Evolutionary conservation across 92 coral and sea anemone genomes (phyloP), one percentile per base, ranked within the genome.

Genomic region (Blastomussa wellsi): DNA sequence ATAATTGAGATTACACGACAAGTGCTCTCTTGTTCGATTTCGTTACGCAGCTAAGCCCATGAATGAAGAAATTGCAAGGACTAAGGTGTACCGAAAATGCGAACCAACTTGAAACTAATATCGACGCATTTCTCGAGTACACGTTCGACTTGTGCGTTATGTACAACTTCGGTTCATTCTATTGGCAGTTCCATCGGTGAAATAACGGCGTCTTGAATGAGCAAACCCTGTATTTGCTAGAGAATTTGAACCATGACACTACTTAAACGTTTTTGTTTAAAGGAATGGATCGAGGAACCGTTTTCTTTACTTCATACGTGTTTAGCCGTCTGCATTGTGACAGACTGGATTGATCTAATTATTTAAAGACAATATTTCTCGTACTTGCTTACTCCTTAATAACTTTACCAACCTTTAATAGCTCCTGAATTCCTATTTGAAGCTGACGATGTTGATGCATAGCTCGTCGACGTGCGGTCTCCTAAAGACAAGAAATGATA

Each of bases 401-500:
- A 69, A 60, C 49, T 6, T 59, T 19, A 59, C 72, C 24, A 36
- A 59, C 71, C 71, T 59, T 59, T 16, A 37, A 36, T 35, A 41
- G 10, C 71, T 15, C 35, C 52, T 36, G 67, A 36, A 37, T 37
- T 38, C 55, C 10, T 14, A 20, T 28, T 38, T 37, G 82, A 77
- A 1, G 81, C 59, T 29, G 82, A 16, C 36, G 74, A 69, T 60
- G 38, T 37, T 59, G 69, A 60, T 10, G 35, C 28, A 16, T 59
- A 36, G 26, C 22, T 2, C 35, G 39, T 60, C 72, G 52, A n/a
- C 26, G 17, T n/a, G 24, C 39, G 24, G 35, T 72, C 22, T 14
- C 72, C 82, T 78, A 37, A 37, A 33, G 53, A 22, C 71, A 55
- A 69, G 74, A 38, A 69, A 37, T 35, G 74, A 69, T 35, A 69